Percentiles rank a stretch among this genome's conserved stretches.
phyloP scores from a whole-genome alignment of 2,888 invertebrate genomes.

The Operophtera brumata region DNA sequence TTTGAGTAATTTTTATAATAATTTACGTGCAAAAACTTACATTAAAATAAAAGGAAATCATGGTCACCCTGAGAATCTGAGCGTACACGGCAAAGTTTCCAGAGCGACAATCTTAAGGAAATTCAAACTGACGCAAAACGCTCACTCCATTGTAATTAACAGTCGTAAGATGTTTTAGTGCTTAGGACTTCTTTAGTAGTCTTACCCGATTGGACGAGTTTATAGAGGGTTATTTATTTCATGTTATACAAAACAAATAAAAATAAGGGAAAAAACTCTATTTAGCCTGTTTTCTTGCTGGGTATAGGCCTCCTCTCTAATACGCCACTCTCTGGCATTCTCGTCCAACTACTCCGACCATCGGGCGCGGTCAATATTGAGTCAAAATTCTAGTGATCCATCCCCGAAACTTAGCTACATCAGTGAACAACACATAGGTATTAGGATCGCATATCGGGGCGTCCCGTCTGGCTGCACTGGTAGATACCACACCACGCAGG shows the following conservation, averaged over 20 bases:
- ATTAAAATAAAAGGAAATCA: not conserved
- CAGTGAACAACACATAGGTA: constrained; percentile 70
- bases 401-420: constrained; percentile 49
- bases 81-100: not conserved
- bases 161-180: not conserved
- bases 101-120: not conserved
- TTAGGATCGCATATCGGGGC: constrained; percentile 61
- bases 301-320: no score
- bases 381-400: constrained; percentile 45
- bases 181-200: not conserved
- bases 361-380: not conserved
- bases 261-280: no score
- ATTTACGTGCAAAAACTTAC: no score
- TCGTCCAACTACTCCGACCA: no score
- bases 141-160: not conserved
- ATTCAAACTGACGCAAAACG: not conserved
- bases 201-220: not conserved
- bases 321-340: no score
- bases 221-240: not conserved
- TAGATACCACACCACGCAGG: constrained; percentile 52
- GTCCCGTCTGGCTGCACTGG: constrained; percentile 40
- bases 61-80: not conserved
- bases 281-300: no score
- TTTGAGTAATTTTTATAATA: no score
- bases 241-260: no score